Percentiles rank a stretch among this genome's conserved stretches.
Evolutionary conservation across 2,888 invertebrate genomes (phyloP).

Genomic region (Lymantria dispar): DNA sequence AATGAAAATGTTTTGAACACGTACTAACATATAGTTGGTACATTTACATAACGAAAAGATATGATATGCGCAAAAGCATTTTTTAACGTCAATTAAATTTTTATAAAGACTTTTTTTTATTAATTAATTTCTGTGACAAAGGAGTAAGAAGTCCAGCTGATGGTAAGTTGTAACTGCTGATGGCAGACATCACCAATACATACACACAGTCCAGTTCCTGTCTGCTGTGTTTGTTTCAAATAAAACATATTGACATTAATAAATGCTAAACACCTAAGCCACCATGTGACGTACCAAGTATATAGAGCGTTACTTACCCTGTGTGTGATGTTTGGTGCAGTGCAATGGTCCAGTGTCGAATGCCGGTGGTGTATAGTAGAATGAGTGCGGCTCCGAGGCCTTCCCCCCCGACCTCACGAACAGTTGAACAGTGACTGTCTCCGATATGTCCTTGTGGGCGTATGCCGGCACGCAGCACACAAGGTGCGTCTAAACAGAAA

Average conservation of each 20-base stretch:
- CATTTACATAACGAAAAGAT: constrained; percentile 10
- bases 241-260: constrained; percentile 21
- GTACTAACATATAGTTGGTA: constrained; percentile 13
- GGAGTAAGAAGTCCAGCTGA: no score
- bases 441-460: constrained; percentile 84
- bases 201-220: no score
- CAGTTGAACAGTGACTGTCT: constrained; percentile 88
- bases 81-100: constrained; percentile 15
- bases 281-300: not conserved
- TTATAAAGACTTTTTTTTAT: not conserved
- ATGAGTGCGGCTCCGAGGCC: constrained; percentile 92
- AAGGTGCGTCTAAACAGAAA: constrained; percentile 86
- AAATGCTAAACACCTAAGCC: constrained; percentile 10
- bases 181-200: no score
- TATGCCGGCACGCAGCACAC: constrained; percentile 93
- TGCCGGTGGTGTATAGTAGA: constrained; percentile 87
- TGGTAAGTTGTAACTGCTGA: no score
- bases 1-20: constrained; percentile 13
- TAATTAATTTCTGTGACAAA: not conserved
- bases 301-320: constrained; percentile 38
- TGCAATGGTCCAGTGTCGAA: constrained; percentile 56
- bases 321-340: constrained; percentile 55
- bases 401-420: constrained; percentile 93
- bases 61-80: constrained; percentile 14
- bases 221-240: no score